phyloP scores from a whole-genome alignment of 2,797 vertebrate species.

The Triplophysa bombifrons region DNA sequence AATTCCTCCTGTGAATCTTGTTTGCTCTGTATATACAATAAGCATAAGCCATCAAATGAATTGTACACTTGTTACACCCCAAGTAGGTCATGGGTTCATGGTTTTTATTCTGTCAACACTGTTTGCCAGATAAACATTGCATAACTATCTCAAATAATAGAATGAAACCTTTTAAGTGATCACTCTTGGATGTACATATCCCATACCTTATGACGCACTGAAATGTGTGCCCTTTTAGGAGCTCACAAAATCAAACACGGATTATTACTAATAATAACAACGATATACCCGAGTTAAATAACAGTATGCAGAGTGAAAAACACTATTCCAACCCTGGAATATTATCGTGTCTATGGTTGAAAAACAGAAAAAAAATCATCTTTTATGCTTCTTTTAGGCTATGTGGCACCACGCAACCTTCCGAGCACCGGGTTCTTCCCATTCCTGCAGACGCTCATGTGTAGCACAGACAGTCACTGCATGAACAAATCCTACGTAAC shows the following conservation, averaged over 20 bases:
- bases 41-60: background rate
- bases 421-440: slow-evolving; percentile 81
- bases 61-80: slow-evolving; percentile 15
- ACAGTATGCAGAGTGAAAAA: background rate
- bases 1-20: background rate
- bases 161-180: slow-evolving; percentile 21
- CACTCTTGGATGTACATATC: background rate
- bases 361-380: background rate
- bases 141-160: background rate
- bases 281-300: background rate
- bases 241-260: slow-evolving; percentile 1
- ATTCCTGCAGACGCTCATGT: slow-evolving; percentile 82
- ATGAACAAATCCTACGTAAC: slow-evolving; percentile 63
- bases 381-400: slow-evolving; percentile 64
- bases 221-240: background rate
- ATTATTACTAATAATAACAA: background rate
- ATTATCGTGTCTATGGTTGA: background rate
- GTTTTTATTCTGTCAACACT: slow-evolving; percentile 20
- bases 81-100: background rate
- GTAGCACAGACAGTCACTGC: slow-evolving; percentile 76
- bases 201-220: background rate
- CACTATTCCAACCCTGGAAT: background rate
- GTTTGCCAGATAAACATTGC: slow-evolving; percentile 35
- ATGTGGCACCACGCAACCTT: slow-evolving; percentile 76
- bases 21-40: background rate